Base-by-base conservation (phyloP, 2,797 vertebrate species). In the Sebastes diploproa region DNA sequence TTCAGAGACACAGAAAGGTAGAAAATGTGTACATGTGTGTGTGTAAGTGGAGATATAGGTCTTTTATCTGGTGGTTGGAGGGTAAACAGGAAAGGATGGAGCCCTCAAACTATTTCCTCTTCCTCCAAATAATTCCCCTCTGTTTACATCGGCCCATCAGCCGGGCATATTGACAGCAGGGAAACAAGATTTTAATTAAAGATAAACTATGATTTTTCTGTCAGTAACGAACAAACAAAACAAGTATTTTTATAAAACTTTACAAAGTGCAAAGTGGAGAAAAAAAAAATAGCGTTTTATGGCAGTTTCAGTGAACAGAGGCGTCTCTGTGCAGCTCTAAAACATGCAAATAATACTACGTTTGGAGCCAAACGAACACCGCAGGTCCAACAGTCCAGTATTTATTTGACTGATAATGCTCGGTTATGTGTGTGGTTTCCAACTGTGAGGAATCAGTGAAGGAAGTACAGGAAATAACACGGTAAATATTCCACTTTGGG, bases 41-140 rank as follows among this genome's bases (percentile, higher is more conserved):
- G 55, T 63, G 60, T 52, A 54, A 82, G 18, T 32, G 62, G 42
- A 78, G 50, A 82, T 85, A 69, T 77, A 13, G 54, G 30, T 36
- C 79, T 90, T 87, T 92, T 89, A 93, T 94, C 93, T 86, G 29
- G 34, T 70, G 8, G 50, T 42, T 27, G 27, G n/a, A 59, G 75
- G 59, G 71, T 93, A 95, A 95, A 94, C 94, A 95, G 94, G 93
- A 95, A 95, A 92, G 89, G 91, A 93, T 90, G 86, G 87, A 89
- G 80, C 76, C 13, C 86, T 91, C 64, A 55, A 90, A 92, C 66
- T 6, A 91, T 84, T 94, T 94, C 94, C 94, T 88, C 78, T 88
- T 85, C 79, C 85, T 88, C 56, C 22, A 14, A 25, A 71, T 69
- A n/a, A 8, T 55, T 46, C 77, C 75, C 52, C 16, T 30, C 32